A percentile compares a stretch with the other conserved stretches of the same genome.
Evolutionary conservation across 2,888 invertebrate genomes (phyloP).

Genomic region (Cerastis leucographa): DNA sequence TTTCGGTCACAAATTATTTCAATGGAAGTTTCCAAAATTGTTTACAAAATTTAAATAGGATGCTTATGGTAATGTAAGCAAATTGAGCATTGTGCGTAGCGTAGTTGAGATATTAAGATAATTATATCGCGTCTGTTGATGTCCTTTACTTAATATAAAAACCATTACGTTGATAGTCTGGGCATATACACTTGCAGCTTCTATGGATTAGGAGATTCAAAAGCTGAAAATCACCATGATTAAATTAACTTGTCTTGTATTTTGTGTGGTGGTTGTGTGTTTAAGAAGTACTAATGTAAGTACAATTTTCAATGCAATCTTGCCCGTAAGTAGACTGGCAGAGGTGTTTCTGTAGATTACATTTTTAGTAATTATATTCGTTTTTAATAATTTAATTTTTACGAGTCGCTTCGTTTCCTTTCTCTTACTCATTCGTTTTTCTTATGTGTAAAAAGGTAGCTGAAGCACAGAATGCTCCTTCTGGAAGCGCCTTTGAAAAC

Average conservation of each 20-base stretch:
- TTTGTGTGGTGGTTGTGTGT: slow-evolving; percentile 1
- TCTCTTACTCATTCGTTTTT: not conserved
- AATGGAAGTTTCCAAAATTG: not conserved
- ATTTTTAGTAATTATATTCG: not conserved
- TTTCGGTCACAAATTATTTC: not conserved
- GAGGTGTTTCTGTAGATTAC: not conserved
- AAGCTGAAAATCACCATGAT: slow-evolving; percentile 12
- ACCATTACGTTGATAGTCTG: not conserved
- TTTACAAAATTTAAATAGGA: not conserved
- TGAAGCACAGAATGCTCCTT: not conserved
- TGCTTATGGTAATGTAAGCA: not conserved
- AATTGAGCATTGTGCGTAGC: not conserved
- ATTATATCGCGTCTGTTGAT: not conserved
- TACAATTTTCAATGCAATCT: not conserved
- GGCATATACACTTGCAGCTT: not conserved
- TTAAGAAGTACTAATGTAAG: not conserved
- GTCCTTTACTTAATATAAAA: slow-evolving; percentile 9
- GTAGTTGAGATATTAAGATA: not conserved
- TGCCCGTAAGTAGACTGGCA: not conserved
- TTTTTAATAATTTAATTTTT: not conserved
- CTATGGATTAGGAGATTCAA: not conserved
- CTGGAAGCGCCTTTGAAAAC: not conserved
- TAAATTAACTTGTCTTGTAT: not conserved
- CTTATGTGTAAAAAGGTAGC: not conserved
- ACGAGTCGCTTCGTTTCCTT: not conserved